Evolutionary conservation across 2,113 vertebrate species (phyloP).

Genomic region (Malaclemys terrapin): DNA sequence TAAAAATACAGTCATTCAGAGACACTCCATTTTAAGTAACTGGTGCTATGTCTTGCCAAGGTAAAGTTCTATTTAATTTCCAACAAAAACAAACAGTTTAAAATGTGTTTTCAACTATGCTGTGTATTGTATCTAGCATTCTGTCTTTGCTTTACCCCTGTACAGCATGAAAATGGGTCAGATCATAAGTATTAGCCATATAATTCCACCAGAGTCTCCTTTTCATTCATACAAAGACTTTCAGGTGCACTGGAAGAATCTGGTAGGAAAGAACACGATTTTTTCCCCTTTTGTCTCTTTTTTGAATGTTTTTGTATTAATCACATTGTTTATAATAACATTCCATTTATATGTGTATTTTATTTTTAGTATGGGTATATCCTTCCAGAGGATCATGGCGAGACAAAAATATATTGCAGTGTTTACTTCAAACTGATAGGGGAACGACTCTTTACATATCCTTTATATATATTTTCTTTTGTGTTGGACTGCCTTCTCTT

Average conservation of each 20-base stretch:
- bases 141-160: conserved; percentile 23
- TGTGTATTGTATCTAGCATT: background rate
- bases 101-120: background rate
- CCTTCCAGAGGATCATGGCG: conserved; percentile 83
- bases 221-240: conserved; percentile 87
- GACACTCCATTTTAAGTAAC: conserved; percentile 78
- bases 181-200: conserved; percentile 85
- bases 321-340: conserved; percentile 13
- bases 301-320: background rate
- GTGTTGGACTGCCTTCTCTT: fast-evolving
- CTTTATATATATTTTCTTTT: conserved; percentile 59
- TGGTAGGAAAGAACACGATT: conserved; percentile 79
- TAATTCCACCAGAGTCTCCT: conserved; percentile 82
- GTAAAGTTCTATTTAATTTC: conserved; percentile 76
- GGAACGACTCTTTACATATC: conserved; percentile 90
- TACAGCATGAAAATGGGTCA: conserved; percentile 94
- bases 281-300: background rate
- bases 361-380: conserved; percentile 89
- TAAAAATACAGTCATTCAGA: conserved; percentile 77
- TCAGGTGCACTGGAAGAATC: conserved; percentile 86
- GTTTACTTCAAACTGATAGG: conserved; percentile 89
- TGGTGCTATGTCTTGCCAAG: conserved; percentile 96
- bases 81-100: background rate
- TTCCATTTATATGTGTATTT: background rate
- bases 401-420: conserved; percentile 83